Percentiles rank a stretch among this genome's conserved stretches.
Evolutionary conservation across 92 coral and sea anemone species (phyloP).

Genomic region (Umimayanthus kanabou): DNA sequence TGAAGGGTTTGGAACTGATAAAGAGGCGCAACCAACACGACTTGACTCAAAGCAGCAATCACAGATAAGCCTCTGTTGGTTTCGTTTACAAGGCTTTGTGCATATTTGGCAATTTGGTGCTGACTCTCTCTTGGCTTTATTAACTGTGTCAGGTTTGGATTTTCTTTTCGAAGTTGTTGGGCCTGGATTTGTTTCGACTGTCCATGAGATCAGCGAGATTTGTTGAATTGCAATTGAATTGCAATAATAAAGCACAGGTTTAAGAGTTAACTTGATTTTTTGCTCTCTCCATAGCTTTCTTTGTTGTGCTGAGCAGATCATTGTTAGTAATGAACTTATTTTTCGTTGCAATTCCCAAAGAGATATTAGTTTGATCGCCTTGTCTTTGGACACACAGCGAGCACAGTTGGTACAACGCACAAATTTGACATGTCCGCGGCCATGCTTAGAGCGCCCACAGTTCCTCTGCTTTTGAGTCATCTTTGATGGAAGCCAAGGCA

Average conservation of each 20-base stretch:
- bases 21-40: background rate
- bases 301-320: background rate
- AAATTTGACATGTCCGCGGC: constrained; percentile 99
- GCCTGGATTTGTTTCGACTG: constrained; percentile 32
- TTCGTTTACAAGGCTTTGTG: too few relatives aligned
- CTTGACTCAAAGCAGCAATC: constrained; percentile 15
- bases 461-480: constrained; percentile 98
- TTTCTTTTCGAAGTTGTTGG: background rate
- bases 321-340: background rate
- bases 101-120: too few relatives aligned
- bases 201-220: too few relatives aligned
- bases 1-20: background rate
- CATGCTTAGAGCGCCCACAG: constrained; percentile 99
- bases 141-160: too few relatives aligned
- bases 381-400: constrained; percentile 98
- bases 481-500: constrained; percentile 63
- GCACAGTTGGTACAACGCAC: constrained; percentile 99
- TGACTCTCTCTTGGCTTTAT: too few relatives aligned
- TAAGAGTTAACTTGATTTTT: constrained; percentile 10
- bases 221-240: background rate
- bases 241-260: constrained; percentile 33
- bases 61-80: too few relatives aligned
- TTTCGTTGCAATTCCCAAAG: background rate
- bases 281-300: constrained; percentile 20
- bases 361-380: constrained; percentile 77